Evolutionary conservation across 2,888 invertebrate genomes (phyloP), one percentile per base, ranked within the genome.

Genomic region (Labia minor): DNA sequence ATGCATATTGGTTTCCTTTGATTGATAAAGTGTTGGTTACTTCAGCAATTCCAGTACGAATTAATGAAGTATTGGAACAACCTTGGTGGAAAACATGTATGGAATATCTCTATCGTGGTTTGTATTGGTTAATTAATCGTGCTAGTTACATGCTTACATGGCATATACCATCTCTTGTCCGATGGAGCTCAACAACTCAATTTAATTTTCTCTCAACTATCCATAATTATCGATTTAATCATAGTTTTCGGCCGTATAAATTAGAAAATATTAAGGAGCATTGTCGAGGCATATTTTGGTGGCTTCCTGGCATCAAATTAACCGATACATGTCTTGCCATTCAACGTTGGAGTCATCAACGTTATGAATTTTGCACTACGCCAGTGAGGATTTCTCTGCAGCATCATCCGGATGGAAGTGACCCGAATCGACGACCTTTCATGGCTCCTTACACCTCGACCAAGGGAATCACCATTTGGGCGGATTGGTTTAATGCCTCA

Each of bases 211-310:
- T 68, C 61, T 37, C 63, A 19, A 16, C 19, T 18, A 62, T 66
- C 18, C 61, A 37, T 16, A 19, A 61, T n/a, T 68, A 49, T 64
- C 63, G 67, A 26, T 68, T 64, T 21, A 37, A 66, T 10, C 67
- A 66, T 33, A 65, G 68, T 62, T 69, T 68, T 21, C 65, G 61
- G 37, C 69, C 69, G 1, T 67, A 69, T 14, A 65, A 63, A 8
- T 20, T 69, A 11, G 64, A 67, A n/a, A 61, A 63, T 6, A 67
- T 68, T 18, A 21, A 14, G 4, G 49, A 63, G 10, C 63, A 69
- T 26, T 69, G 69, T 62, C 33, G 67, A 1, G 69, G 69, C n/a
- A 64, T 69, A 4, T 65, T 65, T 21, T 69, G 69, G 69, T 61
- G 21, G 14, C 62, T 69, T 19, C 69, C 69, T 4, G 62, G 64